Conservation (phyloP, 2,888 invertebrate genomes). For the Phengaris arion region DNA sequence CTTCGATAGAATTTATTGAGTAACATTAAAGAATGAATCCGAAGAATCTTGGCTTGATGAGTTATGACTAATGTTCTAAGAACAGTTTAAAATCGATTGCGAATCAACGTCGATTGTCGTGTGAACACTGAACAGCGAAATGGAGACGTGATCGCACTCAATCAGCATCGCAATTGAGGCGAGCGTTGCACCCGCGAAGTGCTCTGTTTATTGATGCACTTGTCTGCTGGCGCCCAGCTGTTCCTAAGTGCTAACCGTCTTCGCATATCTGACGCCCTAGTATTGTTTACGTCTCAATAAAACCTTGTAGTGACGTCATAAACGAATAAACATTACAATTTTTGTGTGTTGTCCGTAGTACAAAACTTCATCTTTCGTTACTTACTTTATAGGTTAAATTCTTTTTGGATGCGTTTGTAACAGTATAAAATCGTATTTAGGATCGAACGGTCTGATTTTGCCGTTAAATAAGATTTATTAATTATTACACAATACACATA, state of each 20-base stretch:
- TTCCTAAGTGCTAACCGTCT: slow-evolving; percentile 14
- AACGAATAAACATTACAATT: neutral
- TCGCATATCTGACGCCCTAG: slow-evolving; percentile 10
- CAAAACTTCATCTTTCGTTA: no score
- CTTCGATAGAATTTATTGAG: neutral
- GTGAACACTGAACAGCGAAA: slow-evolving; percentile 38
- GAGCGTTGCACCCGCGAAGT: slow-evolving; percentile 45
- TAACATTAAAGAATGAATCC: slow-evolving; percentile 11
- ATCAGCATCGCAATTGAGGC: slow-evolving; percentile 46
- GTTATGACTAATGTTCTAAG: slow-evolving; percentile 11
- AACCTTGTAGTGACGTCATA: neutral
- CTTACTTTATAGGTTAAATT: no score
- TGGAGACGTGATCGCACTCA: slow-evolving; percentile 43
- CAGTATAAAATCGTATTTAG: neutral
- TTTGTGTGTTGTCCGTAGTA: no score
- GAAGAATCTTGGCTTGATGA: slow-evolving; percentile 14
- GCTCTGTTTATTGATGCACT: slow-evolving; percentile 36
- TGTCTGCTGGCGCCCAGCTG: slow-evolving; percentile 32
- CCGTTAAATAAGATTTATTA: neutral
- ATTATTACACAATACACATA: neutral
- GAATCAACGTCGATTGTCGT: slow-evolving; percentile 38
- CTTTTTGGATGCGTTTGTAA: no score
- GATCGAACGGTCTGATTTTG: neutral
- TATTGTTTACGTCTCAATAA: neutral
- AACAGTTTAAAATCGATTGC: slow-evolving; percentile 35